Conservation (phyloP, 2,888 invertebrate species). For the Pseudanteris insignis region DNA sequence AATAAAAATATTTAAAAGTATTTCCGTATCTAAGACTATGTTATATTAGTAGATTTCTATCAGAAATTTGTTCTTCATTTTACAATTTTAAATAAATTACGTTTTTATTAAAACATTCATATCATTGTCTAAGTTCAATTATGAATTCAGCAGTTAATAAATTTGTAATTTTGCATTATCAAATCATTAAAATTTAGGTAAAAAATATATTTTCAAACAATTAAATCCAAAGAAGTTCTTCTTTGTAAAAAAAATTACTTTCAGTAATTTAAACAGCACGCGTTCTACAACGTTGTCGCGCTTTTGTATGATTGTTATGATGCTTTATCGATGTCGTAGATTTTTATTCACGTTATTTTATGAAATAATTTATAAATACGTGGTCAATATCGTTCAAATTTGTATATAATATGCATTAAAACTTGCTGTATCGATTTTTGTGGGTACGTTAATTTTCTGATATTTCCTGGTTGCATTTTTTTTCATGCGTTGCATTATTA, state of each 20-base stretch:
- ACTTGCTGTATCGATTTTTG: not conserved
- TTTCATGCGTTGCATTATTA: not conserved
- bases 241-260: not conserved
- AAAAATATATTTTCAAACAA: too few species aligned
- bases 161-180: too few species aligned
- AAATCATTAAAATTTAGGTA: too few species aligned
- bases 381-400: slow-evolving; percentile 1
- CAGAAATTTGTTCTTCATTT: too few species aligned
- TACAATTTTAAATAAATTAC: too few species aligned
- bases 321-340: not conserved
- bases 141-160: too few species aligned
- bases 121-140: too few species aligned
- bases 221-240: not conserved
- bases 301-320: not conserved
- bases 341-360: not conserved
- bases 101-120: too few species aligned
- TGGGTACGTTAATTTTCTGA: not conserved
- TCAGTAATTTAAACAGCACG: slow-evolving; percentile 1
- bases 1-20: too few species aligned
- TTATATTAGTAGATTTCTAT: too few species aligned
- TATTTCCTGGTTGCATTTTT: not conserved
- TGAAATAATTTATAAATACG: not conserved
- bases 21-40: too few species aligned
- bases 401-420: not conserved
- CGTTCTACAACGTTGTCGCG: not conserved